Percentiles rank a stretch among this genome's conserved stretches.
Conservation (phyloP, 2,113 vertebrate genomes). For the Procapra przewalskii region DNA sequence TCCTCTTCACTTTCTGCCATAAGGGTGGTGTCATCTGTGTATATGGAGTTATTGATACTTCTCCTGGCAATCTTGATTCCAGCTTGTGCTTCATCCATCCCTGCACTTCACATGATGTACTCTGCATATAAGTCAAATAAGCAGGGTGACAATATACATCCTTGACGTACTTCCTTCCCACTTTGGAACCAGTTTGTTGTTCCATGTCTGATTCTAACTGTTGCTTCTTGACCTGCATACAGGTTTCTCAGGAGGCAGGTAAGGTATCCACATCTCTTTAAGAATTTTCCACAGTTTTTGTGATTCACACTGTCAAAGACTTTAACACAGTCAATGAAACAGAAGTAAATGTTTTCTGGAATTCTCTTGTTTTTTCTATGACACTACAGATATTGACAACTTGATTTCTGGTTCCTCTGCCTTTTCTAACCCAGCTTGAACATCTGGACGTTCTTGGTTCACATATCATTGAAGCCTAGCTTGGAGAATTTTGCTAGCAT, state of each 20-base stretch:
- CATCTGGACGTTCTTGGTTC: background rate
- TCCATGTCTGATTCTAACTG: background rate
- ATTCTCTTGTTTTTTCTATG: background rate
- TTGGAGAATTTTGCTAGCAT: background rate
- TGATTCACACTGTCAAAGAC: background rate
- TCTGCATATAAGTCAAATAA: background rate
- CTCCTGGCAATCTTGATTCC: background rate
- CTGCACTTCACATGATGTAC: background rate
- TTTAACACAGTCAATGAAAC: background rate
- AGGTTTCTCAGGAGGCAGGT: background rate
- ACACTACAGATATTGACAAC: background rate
- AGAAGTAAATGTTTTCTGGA: background rate
- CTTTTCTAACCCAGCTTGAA: background rate
- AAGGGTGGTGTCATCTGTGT: background rate
- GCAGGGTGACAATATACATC: background rate
- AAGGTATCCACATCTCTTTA: background rate
- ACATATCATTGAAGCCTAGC: background rate
- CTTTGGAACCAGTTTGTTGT: background rate
- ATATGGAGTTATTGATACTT: background rate
- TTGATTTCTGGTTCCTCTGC: background rate
- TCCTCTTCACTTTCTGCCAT: background rate
- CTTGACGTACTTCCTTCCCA: background rate
- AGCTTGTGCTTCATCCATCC: background rate
- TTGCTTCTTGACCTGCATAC: background rate
- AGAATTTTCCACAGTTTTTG: background rate